phyloP scores from a whole-genome alignment of 2,113 vertebrate genomes.

The Alexandromys fortis region DNA sequence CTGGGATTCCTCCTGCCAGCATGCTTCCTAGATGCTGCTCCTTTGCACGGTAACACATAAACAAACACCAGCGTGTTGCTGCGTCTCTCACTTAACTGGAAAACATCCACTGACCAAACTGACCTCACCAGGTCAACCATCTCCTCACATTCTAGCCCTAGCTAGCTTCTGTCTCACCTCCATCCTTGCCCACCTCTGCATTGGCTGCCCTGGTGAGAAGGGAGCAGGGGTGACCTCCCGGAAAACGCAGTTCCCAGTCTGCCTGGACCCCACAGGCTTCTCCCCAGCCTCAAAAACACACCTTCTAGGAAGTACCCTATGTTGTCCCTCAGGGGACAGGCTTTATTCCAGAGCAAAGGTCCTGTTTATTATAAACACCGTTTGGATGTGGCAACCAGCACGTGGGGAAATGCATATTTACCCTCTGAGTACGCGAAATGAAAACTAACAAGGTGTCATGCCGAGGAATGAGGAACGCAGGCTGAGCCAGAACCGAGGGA shows the following conservation, averaged over 20 bases:
- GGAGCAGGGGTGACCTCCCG: background rate
- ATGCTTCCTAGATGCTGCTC: background rate
- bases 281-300: background rate
- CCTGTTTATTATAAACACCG: background rate
- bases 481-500: no score
- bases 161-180: background rate
- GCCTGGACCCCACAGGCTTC: background rate
- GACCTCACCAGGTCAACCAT: background rate
- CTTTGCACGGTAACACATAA: background rate
- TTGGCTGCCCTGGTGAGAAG: background rate
- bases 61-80: background rate
- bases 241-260: background rate
- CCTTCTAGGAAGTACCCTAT: background rate
- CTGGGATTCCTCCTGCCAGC: background rate
- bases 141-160: background rate
- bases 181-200: background rate
- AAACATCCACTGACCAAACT: background rate
- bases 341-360: background rate
- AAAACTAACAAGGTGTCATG: background rate
- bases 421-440: background rate
- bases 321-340: background rate
- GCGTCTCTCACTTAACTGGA: background rate
- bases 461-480: background rate
- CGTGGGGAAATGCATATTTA: background rate
- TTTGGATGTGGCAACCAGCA: background rate